These are phyloP conservation scores for Microcebus jonahi DNA, from an alignment of 2,113 vertebrate genomes.

Conservation along the genomic window DNA sequence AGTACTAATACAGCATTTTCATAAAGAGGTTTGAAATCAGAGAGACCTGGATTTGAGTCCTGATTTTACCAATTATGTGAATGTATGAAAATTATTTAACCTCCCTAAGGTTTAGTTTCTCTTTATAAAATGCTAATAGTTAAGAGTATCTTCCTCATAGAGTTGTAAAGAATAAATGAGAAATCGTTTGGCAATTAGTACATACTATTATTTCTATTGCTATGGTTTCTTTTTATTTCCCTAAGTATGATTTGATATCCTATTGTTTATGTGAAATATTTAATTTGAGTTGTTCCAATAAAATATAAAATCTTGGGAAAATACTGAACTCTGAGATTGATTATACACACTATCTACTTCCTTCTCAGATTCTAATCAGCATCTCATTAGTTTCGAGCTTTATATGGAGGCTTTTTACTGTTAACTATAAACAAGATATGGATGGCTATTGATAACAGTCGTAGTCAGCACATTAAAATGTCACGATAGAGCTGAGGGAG, in stretches of 20 bases:
- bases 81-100: neutral
- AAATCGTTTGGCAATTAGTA: neutral
- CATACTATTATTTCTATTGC: neutral
- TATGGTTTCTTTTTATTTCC: neutral
- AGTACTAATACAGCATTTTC: neutral
- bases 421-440: neutral
- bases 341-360: neutral
- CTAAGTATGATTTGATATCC: neutral
- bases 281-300: neutral
- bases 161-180: neutral
- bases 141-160: conserved; percentile 3
- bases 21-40: neutral
- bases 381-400: neutral
- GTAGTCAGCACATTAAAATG: neutral
- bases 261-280: neutral
- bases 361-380: neutral
- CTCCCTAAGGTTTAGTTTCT: neutral
- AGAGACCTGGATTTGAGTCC: neutral
- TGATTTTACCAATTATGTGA: neutral
- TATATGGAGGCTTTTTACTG: neutral
- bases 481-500: neutral
- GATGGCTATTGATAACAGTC: neutral
- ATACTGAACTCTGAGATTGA: neutral
- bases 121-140: conserved; percentile 8
- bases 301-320: neutral